These are phyloP conservation scores for Oxystoma pomonae DNA, from an alignment of 2,888 invertebrate species.

Conservation along the genomic window DNA sequence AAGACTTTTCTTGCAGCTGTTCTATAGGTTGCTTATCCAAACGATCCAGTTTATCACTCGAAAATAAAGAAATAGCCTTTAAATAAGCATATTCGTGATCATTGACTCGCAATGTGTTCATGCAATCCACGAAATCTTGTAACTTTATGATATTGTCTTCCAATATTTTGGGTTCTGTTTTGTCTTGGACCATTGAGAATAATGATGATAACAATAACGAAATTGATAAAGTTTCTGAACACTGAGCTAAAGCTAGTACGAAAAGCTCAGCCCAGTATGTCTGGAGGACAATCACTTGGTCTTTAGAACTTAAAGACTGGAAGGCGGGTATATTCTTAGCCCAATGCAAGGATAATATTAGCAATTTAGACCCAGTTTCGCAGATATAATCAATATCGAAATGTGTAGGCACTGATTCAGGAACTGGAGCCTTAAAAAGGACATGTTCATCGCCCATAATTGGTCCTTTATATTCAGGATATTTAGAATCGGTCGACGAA, in stretches of 20 bases:
- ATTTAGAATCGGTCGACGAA: too few relatives aligned
- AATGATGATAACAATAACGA: conserved; percentile 77
- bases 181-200: conserved; percentile 67
- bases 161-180: conserved; percentile 72
- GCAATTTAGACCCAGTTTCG: too few relatives aligned
- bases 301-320: too few relatives aligned
- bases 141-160: conserved; percentile 74
- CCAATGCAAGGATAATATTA: too few relatives aligned
- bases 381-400: too few relatives aligned
- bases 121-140: conserved; percentile 73
- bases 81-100: conserved; percentile 86
- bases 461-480: too few relatives aligned
- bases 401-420: too few relatives aligned
- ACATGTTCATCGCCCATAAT: too few relatives aligned
- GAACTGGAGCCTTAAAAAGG: too few relatives aligned
- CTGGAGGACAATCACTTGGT: too few relatives aligned
- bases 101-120: conserved; percentile 70
- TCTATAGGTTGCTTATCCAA: conserved; percentile 52
- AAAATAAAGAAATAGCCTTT: conserved; percentile 69
- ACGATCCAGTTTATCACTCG: conserved; percentile 52
- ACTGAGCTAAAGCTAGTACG: conserved; percentile 85
- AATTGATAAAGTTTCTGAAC: conserved; percentile 71
- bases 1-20: conserved; percentile 58
- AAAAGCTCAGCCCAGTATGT: too few relatives aligned
- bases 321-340: too few relatives aligned